Evolutionary conservation across 37 sponge, comb jelly and placozoan species (phyloP), one percentile per base, ranked within the genome.

Genomic region (Halisarca cf. caerulea): DNA sequence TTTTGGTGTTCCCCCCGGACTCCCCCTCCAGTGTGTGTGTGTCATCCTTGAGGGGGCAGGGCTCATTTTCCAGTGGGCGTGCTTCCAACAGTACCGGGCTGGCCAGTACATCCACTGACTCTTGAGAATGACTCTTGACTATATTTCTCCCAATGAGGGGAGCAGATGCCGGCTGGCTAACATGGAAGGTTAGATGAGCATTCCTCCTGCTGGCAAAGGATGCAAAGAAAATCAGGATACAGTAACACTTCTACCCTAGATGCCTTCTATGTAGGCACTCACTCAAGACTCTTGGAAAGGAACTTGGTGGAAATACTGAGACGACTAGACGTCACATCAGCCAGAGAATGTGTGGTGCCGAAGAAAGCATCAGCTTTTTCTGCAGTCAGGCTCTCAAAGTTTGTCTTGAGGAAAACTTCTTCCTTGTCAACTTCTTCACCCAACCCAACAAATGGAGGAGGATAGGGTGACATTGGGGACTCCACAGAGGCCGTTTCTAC

Each of bases 241-340:
- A 17, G 42, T 38, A 38, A 75, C 78, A 78, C 79, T 15, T 7
- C 39, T 40, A 78, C 47, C 39, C 79, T 45, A n/a, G 25, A n/a
- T n/a, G 57, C 17, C 60, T 8, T 27, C 3, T 27, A 59, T 27
- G 25, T n/a, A n/a, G 25, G 7, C 1, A 30, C 69, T 68, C 32
- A 68, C 69, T 68, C 69, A 32, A 68, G 33, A 68, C 44, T 64
- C 17, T 55, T 28, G 27, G 53, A 44, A 23, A 83, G 45, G 79
- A 79, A 92, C 51, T 66, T 81, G 9, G 92, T 41, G 34, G 92
- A 92, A 47, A 92, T 92, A 69, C 89, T 88, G 30, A 78, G 82
- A 40, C 91, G 33, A 25, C 58, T 27, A 57, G 36, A n/a, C 4
- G 57, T 34, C 7, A 42, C 32, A 2, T 81, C 34, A 18, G 34